Evolutionary conservation across 1,140 invertebrate species (phyloP).

Genomic region (Drosophila tristis): DNA sequence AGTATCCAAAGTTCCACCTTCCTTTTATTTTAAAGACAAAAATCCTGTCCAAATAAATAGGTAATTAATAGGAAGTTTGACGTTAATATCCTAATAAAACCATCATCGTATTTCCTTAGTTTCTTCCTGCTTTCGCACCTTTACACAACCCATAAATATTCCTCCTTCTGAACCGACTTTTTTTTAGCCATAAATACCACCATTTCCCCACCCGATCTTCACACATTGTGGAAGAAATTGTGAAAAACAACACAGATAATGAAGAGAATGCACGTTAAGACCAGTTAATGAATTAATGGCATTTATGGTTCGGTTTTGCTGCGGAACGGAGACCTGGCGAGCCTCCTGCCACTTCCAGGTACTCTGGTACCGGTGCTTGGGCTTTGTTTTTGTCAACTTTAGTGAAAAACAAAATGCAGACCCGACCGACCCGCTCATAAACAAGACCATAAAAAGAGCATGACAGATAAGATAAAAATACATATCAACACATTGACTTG

Average conservation of each 20-base stretch:
- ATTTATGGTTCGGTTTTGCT: conserved; percentile 60
- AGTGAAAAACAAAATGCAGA: conserved; percentile 47
- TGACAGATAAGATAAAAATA: conserved; percentile 67
- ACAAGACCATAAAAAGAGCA: conserved; percentile 54
- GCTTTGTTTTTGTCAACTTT: conserved; percentile 42
- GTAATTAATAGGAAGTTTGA: too few species aligned
- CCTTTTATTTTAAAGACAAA: too few species aligned
- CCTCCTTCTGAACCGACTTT: neutral
- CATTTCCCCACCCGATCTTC: conserved; percentile 36
- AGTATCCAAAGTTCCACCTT: too few species aligned
- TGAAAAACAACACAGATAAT: conserved; percentile 61
- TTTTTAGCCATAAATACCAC: conserved; percentile 17
- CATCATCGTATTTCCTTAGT: too few species aligned
- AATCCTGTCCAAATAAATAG: too few species aligned
- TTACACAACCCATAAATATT: conserved; percentile 15
- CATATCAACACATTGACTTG: conserved; percentile 41
- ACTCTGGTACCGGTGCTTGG: neutral
- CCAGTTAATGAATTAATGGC: conserved; percentile 76
- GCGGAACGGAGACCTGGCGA: conserved; percentile 36
- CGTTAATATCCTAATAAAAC: too few species aligned
- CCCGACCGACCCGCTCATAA: conserved; percentile 26
- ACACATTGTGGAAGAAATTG: conserved; percentile 43
- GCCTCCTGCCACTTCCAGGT: conserved; percentile 21
- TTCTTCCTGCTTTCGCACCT: neutral
- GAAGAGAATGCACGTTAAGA: conserved; percentile 40